phyloP scores from a whole-genome alignment of 1,140 invertebrate species.

The Diorhabda elongata region DNA sequence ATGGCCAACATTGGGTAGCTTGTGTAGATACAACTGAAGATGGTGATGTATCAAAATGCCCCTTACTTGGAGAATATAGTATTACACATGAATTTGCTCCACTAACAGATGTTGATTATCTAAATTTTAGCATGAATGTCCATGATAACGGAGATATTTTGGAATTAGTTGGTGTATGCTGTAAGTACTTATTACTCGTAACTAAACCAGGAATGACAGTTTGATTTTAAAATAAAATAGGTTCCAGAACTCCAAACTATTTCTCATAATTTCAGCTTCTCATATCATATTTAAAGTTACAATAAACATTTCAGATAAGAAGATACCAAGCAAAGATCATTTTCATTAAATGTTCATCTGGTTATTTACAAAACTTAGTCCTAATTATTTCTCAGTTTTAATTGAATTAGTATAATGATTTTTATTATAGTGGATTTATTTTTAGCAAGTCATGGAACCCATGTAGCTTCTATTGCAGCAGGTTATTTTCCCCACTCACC shows the following conservation, averaged over 20 bases:
- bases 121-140: constrained; percentile 91
- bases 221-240: too few relatives aligned
- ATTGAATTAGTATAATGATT: neutral
- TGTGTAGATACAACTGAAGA: constrained; percentile 83
- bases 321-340: too few relatives aligned
- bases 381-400: too few relatives aligned
- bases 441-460: constrained; percentile 89
- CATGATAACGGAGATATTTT: constrained; percentile 87
- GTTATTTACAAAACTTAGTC: too few relatives aligned
- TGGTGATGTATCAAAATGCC: constrained; percentile 73
- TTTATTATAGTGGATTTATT: constrained; percentile 24
- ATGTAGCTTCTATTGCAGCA: constrained; percentile 93
- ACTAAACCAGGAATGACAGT: too few relatives aligned
- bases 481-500: constrained; percentile 87
- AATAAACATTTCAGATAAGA: too few relatives aligned
- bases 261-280: too few relatives aligned
- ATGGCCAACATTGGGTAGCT: constrained; percentile 77
- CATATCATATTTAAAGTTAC: too few relatives aligned
- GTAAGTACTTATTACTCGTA: constrained; percentile 57
- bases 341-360: too few relatives aligned
- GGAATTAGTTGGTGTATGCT: constrained; percentile 90
- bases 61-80: constrained; percentile 80
- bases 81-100: constrained; percentile 75
- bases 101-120: constrained; percentile 71
- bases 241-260: too few relatives aligned